Evolutionary conservation across 2,113 vertebrate species (phyloP), one percentile per base, ranked within the genome.

Genomic region (Oryzias melastigma): DNA sequence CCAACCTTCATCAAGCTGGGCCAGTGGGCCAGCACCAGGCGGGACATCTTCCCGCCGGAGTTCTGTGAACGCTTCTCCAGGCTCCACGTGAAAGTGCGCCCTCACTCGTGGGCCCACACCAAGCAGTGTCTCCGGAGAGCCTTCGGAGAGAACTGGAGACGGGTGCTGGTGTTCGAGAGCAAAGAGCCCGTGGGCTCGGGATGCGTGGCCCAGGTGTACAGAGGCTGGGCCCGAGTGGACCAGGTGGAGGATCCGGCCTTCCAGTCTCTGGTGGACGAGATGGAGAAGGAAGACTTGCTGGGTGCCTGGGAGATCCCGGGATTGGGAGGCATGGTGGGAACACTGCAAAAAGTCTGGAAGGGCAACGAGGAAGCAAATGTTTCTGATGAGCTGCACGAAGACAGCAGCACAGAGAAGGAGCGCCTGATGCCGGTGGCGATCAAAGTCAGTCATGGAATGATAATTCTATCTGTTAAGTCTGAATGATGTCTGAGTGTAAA

Each of bases 21-120:
- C 1, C 97, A 98, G 81, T 98, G 97, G 97, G 95, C 95, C 75
- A 94, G 96, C 89, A 99, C 96, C 13, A 92, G 97, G 8, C 91
- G 93, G 4, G 97, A 98, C 78, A 90, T 98, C 62, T 97, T 99
- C 76, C 92, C 96, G 0, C 90, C 87, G 55, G 92, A 93, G 45
- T 97, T 98, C 77, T 99, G 96, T 0, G 82, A 90, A 1, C 87
- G 88, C 58, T 96, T 99, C 75, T 94, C 94, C 51, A 91, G 85
- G 84, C 92, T 99, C 49, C 96, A 98, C 0, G 88, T 95, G 1
- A 91, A 73, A 51, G 97, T 95, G 52, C 77, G 84, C 19, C 94
- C 96, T 0, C 96, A 98, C 74, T 68, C 94, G 0, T 99, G 96
- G 96, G 64, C 52, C 17, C 92, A 95, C 91, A 99, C 97, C 0